Conservation (phyloP, 2,113 vertebrate species). For the Burhinus oedicnemus region DNA sequence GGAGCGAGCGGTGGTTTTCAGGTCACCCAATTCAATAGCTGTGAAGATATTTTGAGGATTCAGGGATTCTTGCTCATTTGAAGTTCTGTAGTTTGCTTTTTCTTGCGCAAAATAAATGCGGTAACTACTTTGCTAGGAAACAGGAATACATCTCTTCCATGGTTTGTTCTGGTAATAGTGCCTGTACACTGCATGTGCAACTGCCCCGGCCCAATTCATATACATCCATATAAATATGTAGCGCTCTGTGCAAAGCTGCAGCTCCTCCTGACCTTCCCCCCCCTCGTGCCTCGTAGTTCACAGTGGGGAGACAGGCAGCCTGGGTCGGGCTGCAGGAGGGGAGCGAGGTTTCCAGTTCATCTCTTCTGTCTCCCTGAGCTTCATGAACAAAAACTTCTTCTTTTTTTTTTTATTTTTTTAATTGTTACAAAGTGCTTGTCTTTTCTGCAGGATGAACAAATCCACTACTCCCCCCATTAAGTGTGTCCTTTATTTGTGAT, state of each 20-base stretch:
- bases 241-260: background rate
- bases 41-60: slow-evolving; percentile 9
- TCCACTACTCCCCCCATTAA: background rate
- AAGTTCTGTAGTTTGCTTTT: background rate
- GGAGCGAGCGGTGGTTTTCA: background rate
- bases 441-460: background rate
- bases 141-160: background rate
- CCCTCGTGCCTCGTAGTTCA: rapidly evolving
- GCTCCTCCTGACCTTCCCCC: background rate
- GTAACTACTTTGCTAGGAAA: background rate
- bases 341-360: background rate
- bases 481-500: background rate
- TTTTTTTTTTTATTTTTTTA: background rate
- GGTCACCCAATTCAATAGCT: slow-evolving; percentile 13
- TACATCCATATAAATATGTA: background rate
- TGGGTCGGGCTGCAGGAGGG: background rate
- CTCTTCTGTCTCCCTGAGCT: background rate
- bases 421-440: background rate
- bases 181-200: background rate
- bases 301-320: background rate
- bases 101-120: background rate
- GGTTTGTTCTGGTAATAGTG: background rate
- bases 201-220: rapidly evolving
- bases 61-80: background rate
- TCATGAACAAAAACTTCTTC: background rate